Conservation (phyloP, 2,797 vertebrate species). For the Gobionotothen gibberifrons region DNA sequence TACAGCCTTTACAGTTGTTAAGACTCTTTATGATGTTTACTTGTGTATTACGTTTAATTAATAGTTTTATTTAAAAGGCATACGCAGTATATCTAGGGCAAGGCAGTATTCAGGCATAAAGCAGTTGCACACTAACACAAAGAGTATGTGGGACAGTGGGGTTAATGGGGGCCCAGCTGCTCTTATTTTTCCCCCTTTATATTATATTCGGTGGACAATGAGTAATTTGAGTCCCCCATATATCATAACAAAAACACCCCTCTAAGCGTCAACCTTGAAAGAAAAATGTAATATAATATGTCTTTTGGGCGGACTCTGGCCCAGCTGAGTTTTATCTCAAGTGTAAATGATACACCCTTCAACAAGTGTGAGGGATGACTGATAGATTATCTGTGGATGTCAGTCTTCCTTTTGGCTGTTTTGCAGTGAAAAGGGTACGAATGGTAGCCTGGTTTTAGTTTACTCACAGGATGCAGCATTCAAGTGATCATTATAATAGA, state of each 20-base stretch:
- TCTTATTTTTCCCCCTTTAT: neutral
- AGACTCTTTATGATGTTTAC: no score
- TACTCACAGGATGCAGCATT: neutral
- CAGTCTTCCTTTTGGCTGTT: slow-evolving; percentile 44
- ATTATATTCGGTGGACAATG: neutral
- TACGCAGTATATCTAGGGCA: neutral
- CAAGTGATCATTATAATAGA: neutral
- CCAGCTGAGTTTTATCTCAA: slow-evolving; percentile 63
- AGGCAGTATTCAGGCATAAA: neutral
- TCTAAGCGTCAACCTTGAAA: neutral
- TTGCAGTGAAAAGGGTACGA: slow-evolving; percentile 7
- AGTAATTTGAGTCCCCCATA: neutral
- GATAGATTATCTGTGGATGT: slow-evolving; percentile 64
- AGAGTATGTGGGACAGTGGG: neutral
- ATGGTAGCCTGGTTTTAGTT: neutral
- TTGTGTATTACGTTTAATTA: neutral
- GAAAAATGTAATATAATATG: neutral
- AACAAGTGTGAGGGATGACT: slow-evolving; percentile 42
- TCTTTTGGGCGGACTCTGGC: slow-evolving; percentile 15
- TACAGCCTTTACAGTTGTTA: no score
- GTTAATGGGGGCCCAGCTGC: neutral
- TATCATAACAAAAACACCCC: neutral
- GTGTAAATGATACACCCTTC: slow-evolving; percentile 59
- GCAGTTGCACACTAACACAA: neutral
- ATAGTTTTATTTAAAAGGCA: neutral